Evolutionary conservation across 2,113 vertebrate species (phyloP).

Genomic region (Oryzias woworae): DNA sequence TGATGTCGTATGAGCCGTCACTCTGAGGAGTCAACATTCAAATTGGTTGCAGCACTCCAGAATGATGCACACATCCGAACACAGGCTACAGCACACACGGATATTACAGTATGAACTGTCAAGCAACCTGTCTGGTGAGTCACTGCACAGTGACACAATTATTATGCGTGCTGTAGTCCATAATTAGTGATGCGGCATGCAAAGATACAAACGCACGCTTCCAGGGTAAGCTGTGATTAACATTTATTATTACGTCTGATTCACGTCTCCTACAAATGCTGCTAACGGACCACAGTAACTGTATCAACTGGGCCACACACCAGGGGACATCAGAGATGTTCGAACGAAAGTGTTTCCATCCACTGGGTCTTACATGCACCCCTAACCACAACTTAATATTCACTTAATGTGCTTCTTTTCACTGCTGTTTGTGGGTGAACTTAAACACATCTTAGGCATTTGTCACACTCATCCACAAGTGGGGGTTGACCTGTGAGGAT

Average conservation of each 20-base stretch:
- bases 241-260: slow-evolving; percentile 39
- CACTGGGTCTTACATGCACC: slow-evolving; percentile 4
- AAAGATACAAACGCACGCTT: slow-evolving; percentile 33
- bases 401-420: slow-evolving; percentile 13
- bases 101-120: slow-evolving; percentile 37
- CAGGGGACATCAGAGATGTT: slow-evolving; percentile 47
- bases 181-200: slow-evolving; percentile 70
- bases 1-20: slow-evolving; percentile 24
- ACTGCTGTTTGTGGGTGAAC: background rate
- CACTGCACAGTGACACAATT: slow-evolving; percentile 51
- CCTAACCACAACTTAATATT: slow-evolving; percentile 16
- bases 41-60: slow-evolving; percentile 8
- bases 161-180: slow-evolving; percentile 68
- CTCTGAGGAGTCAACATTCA: slow-evolving; percentile 28
- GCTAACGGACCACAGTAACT: slow-evolving; percentile 47
- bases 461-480: too few species aligned
- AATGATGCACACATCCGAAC: too few species aligned
- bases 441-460: too few species aligned
- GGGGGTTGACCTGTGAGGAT: too few species aligned
- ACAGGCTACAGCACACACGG: slow-evolving; percentile 18
- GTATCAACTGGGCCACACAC: slow-evolving; percentile 38
- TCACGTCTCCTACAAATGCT: slow-evolving; percentile 41
- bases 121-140: slow-evolving; percentile 53
- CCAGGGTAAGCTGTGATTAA: slow-evolving; percentile 31
- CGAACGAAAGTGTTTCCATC: slow-evolving; percentile 19